Evolutionary conservation across 2,888 invertebrate genomes (phyloP).

Genomic region (Ennomos erosarius): DNA sequence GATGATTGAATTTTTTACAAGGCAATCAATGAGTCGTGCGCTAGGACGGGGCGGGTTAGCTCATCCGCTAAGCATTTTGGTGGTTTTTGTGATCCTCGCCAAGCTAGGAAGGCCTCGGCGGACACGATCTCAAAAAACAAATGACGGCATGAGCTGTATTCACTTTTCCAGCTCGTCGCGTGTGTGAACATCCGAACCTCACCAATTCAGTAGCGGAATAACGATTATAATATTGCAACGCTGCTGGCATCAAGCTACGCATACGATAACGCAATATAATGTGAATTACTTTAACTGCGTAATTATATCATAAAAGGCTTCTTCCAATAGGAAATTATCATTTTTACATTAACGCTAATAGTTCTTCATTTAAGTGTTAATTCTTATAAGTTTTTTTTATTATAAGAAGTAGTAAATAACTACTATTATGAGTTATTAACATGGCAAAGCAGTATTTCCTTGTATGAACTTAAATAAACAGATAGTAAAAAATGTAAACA

Average conservation of each 20-base stretch:
- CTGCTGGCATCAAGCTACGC: slow-evolving; percentile 12
- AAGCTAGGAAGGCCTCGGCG: slow-evolving; percentile 74
- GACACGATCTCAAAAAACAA: slow-evolving; percentile 74
- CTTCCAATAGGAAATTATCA: slow-evolving; percentile 28
- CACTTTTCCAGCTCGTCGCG: slow-evolving; percentile 41
- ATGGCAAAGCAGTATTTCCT: slow-evolving; percentile 24
- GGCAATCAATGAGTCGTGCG: slow-evolving; percentile 82
- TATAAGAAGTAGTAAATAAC: slow-evolving; percentile 8
- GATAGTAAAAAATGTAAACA: slow-evolving; percentile 26
- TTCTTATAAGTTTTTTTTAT: slow-evolving; percentile 10
- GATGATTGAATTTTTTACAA: slow-evolving; percentile 81
- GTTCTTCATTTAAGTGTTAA: slow-evolving; percentile 7
- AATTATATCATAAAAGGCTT: slow-evolving; percentile 22
- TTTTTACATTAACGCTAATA: slow-evolving; percentile 27
- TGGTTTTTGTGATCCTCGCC: slow-evolving; percentile 76
- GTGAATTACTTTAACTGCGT: slow-evolving; percentile 9
- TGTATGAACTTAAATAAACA: slow-evolving; percentile 18
- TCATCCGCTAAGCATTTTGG: slow-evolving; percentile 81
- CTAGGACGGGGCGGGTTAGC: slow-evolving; percentile 79
- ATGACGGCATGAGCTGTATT: slow-evolving; percentile 70
- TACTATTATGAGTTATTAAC: slow-evolving; percentile 6
- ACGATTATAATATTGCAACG: slow-evolving; percentile 9
- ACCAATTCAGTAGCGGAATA: slow-evolving; percentile 15
- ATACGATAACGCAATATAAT: slow-evolving; percentile 11
- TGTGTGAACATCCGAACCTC: slow-evolving; percentile 13